phyloP scores from a whole-genome alignment of 2,888 invertebrate species.

The Agrotis clavis region DNA sequence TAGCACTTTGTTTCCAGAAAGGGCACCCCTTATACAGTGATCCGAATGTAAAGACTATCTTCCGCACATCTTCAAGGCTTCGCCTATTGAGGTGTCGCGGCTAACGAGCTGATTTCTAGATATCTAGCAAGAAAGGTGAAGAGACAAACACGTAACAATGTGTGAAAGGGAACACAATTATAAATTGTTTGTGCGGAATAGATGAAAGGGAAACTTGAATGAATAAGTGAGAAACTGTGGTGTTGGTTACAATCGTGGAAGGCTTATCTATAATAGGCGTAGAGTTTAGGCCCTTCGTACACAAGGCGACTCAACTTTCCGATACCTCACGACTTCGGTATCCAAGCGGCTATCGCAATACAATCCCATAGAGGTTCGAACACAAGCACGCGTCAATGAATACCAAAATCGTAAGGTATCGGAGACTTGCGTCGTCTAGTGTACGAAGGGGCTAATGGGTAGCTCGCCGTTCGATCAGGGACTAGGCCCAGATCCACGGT shows the following conservation, averaged over 20 bases:
- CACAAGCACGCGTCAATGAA: too few species aligned
- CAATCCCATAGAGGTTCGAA: too few species aligned
- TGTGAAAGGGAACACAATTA: conserved; percentile 4
- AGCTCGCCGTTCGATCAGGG: too few species aligned
- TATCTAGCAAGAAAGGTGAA: conserved; percentile 67
- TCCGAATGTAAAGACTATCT: conserved; percentile 54
- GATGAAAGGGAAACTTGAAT: conserved; percentile 17
- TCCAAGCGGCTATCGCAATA: too few species aligned
- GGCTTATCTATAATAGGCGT: too few species aligned
- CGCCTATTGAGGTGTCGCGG: conserved; percentile 81
- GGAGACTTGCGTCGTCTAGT: too few species aligned
- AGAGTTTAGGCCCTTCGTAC: too few species aligned
- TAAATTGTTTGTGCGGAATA: conserved; percentile 7
- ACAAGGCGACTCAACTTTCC: too few species aligned
- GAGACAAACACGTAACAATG: conserved; percentile 14
- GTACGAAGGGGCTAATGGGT: too few species aligned
- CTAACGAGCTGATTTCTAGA: conserved; percentile 83
- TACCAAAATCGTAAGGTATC: too few species aligned
- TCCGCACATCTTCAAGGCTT: conserved; percentile 52
- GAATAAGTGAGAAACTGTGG: not conserved
- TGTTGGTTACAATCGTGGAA: not conserved
- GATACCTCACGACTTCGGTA: too few species aligned
- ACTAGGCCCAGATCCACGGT: too few species aligned
- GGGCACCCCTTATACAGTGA: conserved; percentile 37
- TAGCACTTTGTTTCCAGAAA: conserved; percentile 51